Base-by-base conservation (phyloP, 2,797 vertebrate species). In the Labroides dimidiatus region DNA sequence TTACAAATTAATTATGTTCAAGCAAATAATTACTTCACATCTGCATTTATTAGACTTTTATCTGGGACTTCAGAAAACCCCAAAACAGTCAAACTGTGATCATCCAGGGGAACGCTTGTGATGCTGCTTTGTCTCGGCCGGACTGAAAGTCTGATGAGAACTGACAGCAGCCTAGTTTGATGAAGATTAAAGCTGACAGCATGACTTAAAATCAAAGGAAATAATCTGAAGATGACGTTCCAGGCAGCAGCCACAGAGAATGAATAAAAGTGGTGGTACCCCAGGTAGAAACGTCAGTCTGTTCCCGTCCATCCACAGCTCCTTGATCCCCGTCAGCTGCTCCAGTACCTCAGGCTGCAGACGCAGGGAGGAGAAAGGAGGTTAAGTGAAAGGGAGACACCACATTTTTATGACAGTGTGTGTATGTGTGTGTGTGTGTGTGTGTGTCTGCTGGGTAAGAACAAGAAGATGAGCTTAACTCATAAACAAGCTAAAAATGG, bases 291-390 rank as follows among this genome's bases (percentile, higher is more conserved):
- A 95, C 6, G 96, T 96, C 87, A 99, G 91, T 88, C 95, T 96
- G 90, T 99, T 99, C 75, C 96, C 96, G 65, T 99, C 98, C 91
- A 99, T 96, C 98, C 98, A 99, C 89, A 99, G 95, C 89, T 99
- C 98, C 91, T 95, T 98, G 89, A 99, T 93, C 85, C 95, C 96
- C 78, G 91, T 95, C 85, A 99, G 93, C 87, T 98, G 96, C 92
- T 99, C 97, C 93, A 99, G 86, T 84, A 98, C 97, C 94, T 99
- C 97, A 96, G 98, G 98, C 97, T 99, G 76, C 58, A 86, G 85
- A 80, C 24, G 68, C 6, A 67, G 56, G 55, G 58, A 78, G 49
- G 11, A 73, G 30, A 62, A 23, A 63, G 21, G 41, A 69, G 49
- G 72, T 72, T 69, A 64, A 52, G 54, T 44, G 24, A 61, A 17